These are phyloP conservation scores for Donacobius atricapilla DNA, from an alignment of 2,113 vertebrate species.

Conservation along the genomic window DNA sequence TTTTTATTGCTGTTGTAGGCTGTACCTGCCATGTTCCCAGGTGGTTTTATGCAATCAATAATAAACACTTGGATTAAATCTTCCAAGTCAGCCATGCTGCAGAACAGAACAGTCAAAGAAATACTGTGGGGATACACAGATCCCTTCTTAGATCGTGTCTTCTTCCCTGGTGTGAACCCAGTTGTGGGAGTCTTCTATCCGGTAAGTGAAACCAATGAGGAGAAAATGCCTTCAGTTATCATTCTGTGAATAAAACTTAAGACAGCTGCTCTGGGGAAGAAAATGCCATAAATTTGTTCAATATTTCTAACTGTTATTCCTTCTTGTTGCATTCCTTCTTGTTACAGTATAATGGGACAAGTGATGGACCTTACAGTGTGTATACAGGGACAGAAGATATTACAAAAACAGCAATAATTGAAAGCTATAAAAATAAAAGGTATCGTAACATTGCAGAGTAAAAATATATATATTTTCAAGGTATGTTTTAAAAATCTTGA, in stretches of 20 bases:
- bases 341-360: constrained; percentile 87
- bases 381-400: constrained; percentile 83
- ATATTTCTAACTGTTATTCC: not conserved
- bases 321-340: constrained; percentile 9
- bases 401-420: constrained; percentile 79
- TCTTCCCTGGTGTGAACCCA: not conserved
- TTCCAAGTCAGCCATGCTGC: constrained; percentile 80
- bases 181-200: constrained; percentile 81
- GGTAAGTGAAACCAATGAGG: constrained; percentile 66
- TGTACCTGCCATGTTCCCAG: constrained; percentile 60
- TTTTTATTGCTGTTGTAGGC: constrained; percentile 72
- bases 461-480: not conserved
- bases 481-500: not conserved
- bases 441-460: constrained; percentile 38
- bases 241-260: not conserved
- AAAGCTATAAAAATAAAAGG: constrained; percentile 80
- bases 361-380: constrained; percentile 83
- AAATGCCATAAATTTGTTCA: not conserved
- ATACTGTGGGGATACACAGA: constrained; percentile 90
- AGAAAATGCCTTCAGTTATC: not conserved
- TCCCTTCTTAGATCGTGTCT: constrained; percentile 73
- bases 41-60: not conserved
- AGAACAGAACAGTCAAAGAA: constrained; percentile 82
- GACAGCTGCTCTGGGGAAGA: not conserved
- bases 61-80: constrained; percentile 69